A percentile compares a stretch with the other conserved stretches of the same genome.
phyloP scores from a whole-genome alignment of 2,797 vertebrate species.

The Hippopotamyrus pictus region DNA sequence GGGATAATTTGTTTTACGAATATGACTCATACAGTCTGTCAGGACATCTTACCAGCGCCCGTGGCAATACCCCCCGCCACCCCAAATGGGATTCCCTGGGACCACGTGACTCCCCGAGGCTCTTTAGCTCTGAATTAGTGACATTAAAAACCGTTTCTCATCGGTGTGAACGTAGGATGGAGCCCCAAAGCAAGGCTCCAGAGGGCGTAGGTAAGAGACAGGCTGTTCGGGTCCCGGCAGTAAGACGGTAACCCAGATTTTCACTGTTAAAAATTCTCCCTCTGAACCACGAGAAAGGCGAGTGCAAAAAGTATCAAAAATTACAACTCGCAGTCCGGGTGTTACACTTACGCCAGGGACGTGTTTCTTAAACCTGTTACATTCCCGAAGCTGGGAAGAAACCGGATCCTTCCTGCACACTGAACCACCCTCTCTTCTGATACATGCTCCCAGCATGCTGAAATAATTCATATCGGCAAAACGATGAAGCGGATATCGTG shows the following conservation, averaged over 20 bases:
- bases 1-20: background rate
- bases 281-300: background rate
- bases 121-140: background rate
- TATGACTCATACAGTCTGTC: background rate
- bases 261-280: background rate
- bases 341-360: background rate
- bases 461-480: background rate
- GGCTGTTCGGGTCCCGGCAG: background rate
- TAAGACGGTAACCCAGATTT: slow-evolving; percentile 5
- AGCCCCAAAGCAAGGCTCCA: background rate
- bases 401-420: background rate
- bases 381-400: background rate
- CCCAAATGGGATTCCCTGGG: background rate
- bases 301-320: background rate
- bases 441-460: background rate
- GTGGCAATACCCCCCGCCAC: background rate
- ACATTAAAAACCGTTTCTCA: background rate
- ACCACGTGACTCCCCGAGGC: background rate
- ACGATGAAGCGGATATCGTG: background rate
- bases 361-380: background rate
- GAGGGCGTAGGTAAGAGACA: background rate
- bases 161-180: background rate
- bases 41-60: background rate
- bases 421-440: background rate
- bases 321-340: background rate